Conservation (phyloP, 2,797 vertebrate species). For the Diglossa cyanea region DNA sequence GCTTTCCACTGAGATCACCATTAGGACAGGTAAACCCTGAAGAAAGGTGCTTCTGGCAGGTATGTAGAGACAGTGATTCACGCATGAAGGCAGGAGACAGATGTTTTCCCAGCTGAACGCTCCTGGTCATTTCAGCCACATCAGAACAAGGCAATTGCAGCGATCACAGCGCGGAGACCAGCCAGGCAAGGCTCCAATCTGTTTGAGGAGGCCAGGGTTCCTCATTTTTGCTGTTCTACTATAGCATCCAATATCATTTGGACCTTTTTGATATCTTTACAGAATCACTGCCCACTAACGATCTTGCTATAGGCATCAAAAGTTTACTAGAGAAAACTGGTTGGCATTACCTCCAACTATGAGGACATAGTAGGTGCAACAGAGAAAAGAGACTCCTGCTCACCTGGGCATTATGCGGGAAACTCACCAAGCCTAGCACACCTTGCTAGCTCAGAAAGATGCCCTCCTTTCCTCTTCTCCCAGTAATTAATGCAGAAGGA, state of each 20-base stretch:
- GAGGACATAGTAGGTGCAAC: not conserved
- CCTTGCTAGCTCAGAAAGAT: not conserved
- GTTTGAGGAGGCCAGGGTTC: not conserved
- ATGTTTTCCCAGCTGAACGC: accelerated
- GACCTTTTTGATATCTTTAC: not conserved
- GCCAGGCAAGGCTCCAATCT: not conserved
- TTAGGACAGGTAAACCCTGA: not conserved
- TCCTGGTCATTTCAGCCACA: accelerated
- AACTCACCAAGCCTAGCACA: not conserved
- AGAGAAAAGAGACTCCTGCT: not conserved
- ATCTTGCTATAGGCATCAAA: not conserved
- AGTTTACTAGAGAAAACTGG: not conserved
- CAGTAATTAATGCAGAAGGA: not conserved
- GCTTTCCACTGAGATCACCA: slow-evolving; percentile 37
- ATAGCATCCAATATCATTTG: not conserved
- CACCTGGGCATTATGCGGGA: not conserved
- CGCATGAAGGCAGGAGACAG: not conserved
- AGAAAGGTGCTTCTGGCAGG: slow-evolving; percentile 12
- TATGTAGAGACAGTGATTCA: not conserved
- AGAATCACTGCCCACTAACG: not conserved
- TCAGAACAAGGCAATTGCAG: not conserved
- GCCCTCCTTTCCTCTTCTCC: not conserved
- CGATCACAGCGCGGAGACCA: accelerated
- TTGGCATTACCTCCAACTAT: not conserved
- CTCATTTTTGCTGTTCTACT: not conserved